Conservation (phyloP, 2,888 invertebrate genomes). For the Cerastis leucographa region DNA sequence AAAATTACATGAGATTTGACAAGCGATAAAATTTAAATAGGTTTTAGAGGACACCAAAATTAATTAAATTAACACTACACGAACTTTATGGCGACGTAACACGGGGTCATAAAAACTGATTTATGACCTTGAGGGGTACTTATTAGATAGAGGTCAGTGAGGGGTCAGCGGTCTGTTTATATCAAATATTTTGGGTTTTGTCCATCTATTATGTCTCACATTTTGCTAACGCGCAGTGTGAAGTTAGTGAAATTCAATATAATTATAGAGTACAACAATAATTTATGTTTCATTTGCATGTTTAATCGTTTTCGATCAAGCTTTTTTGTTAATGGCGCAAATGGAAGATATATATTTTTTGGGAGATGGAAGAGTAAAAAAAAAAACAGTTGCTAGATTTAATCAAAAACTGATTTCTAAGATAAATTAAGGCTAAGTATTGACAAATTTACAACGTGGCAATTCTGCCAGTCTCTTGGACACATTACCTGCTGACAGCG, state of each 20-base stretch:
- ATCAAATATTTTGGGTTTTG: background rate
- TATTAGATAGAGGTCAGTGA: constrained; percentile 30
- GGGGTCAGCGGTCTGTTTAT: constrained; percentile 16
- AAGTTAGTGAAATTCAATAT: background rate
- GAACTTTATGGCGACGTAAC: constrained; percentile 20
- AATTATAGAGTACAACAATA: no score
- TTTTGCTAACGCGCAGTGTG: no score
- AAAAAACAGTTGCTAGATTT: background rate
- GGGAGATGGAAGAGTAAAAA: background rate
- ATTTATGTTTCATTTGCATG: background rate
- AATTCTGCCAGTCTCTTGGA: no score
- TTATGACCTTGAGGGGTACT: constrained; percentile 29
- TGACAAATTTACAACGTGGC: no score
- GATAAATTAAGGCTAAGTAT: no score
- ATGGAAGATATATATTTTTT: background rate
- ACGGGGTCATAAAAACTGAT: constrained; percentile 45
- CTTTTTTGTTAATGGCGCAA: background rate
- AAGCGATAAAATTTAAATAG: background rate
- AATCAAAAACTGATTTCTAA: background rate
- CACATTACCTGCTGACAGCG: no score
- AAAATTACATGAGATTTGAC: background rate
- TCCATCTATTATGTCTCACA: no score
- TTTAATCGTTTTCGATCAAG: background rate
- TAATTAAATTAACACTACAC: constrained; percentile 36
- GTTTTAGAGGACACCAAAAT: background rate